Conservation (phyloP, 1,140 invertebrate species). For the Leucophenga varia region DNA sequence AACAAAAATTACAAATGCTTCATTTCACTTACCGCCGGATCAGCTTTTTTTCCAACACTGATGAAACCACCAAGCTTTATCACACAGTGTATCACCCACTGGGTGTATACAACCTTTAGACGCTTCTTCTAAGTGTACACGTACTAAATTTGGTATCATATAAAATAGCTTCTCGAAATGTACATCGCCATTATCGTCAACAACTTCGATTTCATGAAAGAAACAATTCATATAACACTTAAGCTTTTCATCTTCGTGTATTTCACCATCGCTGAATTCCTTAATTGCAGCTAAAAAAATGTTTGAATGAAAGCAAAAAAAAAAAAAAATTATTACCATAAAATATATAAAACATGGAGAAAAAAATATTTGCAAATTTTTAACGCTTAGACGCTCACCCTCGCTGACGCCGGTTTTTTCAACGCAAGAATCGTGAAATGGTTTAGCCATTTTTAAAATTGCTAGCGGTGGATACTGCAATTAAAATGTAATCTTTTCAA, state of each 20-base stretch:
- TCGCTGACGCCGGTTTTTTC: slow-evolving; percentile 49
- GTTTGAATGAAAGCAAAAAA: background rate
- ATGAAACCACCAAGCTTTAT: slow-evolving; percentile 56
- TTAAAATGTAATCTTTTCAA: slow-evolving; percentile 29
- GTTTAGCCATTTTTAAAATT: slow-evolving; percentile 47
- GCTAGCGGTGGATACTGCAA: slow-evolving; percentile 50
- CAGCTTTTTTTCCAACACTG: slow-evolving; percentile 55
- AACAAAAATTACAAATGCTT: background rate
- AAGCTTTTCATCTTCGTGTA: slow-evolving; percentile 45
- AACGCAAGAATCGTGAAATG: slow-evolving; percentile 46
- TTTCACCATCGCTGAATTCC: slow-evolving; percentile 49
- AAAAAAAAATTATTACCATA: background rate
- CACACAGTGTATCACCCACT: slow-evolving; percentile 44
- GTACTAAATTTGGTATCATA: slow-evolving; percentile 32
- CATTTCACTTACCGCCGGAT: slow-evolving; percentile 36
- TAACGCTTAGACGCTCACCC: slow-evolving; percentile 25
- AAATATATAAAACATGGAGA: too few relatives aligned
- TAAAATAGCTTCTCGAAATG: slow-evolving; percentile 41
- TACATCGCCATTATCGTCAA: slow-evolving; percentile 48
- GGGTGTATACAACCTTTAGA: slow-evolving; percentile 39
- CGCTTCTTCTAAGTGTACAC: slow-evolving; percentile 41
- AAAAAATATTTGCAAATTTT: background rate
- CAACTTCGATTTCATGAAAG: slow-evolving; percentile 45
- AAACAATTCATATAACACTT: slow-evolving; percentile 54
- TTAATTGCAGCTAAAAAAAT: slow-evolving; percentile 36